A percentile compares a stretch with the other conserved stretches of the same genome.
Conservation (phyloP, 1,140 invertebrate species). For the Tetragnatha versicolor region DNA sequence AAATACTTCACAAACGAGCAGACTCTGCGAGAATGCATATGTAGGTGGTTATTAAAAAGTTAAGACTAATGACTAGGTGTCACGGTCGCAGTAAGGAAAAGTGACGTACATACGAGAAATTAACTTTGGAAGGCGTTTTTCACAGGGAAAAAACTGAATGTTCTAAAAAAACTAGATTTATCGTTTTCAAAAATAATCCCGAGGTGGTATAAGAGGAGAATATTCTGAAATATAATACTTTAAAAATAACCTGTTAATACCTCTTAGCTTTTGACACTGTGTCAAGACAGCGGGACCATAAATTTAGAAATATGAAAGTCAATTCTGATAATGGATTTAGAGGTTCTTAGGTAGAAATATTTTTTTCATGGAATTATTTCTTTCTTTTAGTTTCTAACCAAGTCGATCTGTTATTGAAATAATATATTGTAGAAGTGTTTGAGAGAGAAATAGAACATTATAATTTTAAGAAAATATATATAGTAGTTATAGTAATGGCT, state of each 20-base stretch:
- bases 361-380: background rate
- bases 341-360: background rate
- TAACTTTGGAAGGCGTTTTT: background rate
- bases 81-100: background rate
- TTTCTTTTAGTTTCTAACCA: no score
- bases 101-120: conserved; percentile 6
- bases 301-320: conserved; percentile 4
- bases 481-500: no score
- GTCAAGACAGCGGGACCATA: conserved; percentile 2
- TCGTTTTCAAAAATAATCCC: conserved; percentile 3
- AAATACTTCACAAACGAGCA: no score
- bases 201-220: background rate
- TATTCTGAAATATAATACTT: background rate
- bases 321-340: no score
- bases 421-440: no score
- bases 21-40: no score
- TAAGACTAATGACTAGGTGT: conserved; percentile 6
- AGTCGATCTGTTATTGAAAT: no score
- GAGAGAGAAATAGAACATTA: no score
- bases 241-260: background rate
- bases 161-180: conserved; percentile 11
- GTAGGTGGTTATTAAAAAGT: conserved; percentile 18
- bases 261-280: conserved; percentile 15
- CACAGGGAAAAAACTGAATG: background rate
- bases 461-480: no score